phyloP scores from a whole-genome alignment of 1,140 invertebrate species.

The Xylocopa sonorina region DNA sequence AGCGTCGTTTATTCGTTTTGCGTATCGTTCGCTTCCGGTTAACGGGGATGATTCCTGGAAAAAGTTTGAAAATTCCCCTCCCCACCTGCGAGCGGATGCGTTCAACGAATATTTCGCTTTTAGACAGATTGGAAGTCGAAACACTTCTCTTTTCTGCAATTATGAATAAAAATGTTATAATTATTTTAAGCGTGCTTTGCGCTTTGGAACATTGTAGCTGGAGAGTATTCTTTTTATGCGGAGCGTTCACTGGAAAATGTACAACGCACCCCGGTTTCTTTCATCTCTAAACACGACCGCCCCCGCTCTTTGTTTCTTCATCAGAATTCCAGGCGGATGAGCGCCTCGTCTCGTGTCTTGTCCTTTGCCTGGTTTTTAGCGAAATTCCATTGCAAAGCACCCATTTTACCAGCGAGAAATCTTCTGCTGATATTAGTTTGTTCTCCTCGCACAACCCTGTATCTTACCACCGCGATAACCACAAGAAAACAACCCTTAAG shows the following conservation, averaged over 20 bases:
- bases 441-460: no score
- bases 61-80: not conserved
- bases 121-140: no score
- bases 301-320: slow-evolving; percentile 7
- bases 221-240: no score
- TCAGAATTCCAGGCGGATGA: slow-evolving; percentile 15
- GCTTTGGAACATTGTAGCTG: no score
- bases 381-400: slow-evolving; percentile 10
- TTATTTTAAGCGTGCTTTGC: no score
- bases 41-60: not conserved
- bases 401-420: not conserved
- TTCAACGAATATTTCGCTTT: no score
- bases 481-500: no score
- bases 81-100: no score
- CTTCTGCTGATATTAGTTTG: not conserved
- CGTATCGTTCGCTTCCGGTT: slow-evolving; percentile 6
- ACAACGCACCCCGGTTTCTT: not conserved
- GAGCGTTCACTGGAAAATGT: not conserved
- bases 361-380: not conserved
- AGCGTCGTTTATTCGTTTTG: slow-evolving; percentile 2
- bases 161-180: no score
- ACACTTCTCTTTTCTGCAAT: no score
- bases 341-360: not conserved
- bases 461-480: no score
- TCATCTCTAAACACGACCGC: not conserved